Conservation (phyloP, 1,140 invertebrate species). For the Anagrus nilaparvatae region DNA sequence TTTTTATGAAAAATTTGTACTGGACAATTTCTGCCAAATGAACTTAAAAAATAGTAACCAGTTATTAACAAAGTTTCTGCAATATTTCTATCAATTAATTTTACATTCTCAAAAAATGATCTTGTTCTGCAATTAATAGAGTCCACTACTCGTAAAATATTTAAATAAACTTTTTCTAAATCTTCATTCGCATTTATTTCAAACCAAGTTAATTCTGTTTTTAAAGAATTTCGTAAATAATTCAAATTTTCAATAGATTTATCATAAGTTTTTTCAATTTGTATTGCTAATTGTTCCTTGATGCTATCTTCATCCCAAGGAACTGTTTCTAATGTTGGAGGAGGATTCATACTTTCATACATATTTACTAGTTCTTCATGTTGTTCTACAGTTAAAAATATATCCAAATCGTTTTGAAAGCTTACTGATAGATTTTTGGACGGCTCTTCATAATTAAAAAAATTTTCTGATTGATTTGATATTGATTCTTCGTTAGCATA, state of each 20-base stretch:
- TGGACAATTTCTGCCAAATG: conserved; percentile 48
- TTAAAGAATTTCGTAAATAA: conserved; percentile 27
- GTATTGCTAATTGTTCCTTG: conserved; percentile 33
- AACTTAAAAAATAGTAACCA: conserved; percentile 48
- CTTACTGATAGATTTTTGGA: too few species aligned
- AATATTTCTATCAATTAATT: conserved; percentile 39
- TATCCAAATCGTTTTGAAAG: too few species aligned
- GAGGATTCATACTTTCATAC: too few species aligned
- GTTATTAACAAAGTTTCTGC: conserved; percentile 42
- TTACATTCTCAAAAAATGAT: conserved; percentile 45
- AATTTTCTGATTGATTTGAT: too few species aligned
- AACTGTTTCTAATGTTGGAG: too few species aligned
- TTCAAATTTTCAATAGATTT: conserved; percentile 33
- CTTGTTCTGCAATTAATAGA: conserved; percentile 35
- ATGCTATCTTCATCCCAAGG: conserved; percentile 22
- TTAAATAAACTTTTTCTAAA: conserved; percentile 30
- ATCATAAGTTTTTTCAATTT: conserved; percentile 38
- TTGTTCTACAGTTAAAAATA: too few species aligned
- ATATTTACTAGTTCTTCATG: too few species aligned
- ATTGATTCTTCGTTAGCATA: too few species aligned
- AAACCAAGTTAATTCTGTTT: conserved; percentile 38
- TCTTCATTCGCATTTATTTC: conserved; percentile 33
- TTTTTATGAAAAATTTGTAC: conserved; percentile 43
- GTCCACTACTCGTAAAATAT: conserved; percentile 27
- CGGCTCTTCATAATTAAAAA: too few species aligned